Base-by-base conservation (phyloP, 2,888 invertebrate species). In the Bombylius discolor region DNA sequence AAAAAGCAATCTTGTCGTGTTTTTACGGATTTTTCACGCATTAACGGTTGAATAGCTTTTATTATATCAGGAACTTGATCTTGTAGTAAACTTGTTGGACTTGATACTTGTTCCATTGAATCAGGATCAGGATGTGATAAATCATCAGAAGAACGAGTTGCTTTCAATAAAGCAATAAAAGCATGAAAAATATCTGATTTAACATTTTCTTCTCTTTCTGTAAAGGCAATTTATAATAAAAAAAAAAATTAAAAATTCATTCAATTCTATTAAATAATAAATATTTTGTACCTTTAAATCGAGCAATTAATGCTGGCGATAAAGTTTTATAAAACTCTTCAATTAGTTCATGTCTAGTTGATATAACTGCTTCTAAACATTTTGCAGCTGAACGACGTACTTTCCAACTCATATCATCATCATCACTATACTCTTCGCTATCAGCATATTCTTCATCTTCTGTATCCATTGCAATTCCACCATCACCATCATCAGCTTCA, bases 321-420 rank as follows among this genome's bases (percentile, higher is more conserved):
- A 98, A 84, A 44, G 81, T 82, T 65, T 81, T 82, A 70, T 96
- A 96, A 73, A 97, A 89, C 61, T 94, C 91, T 1, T 87, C 79
- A 47, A 98, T 77, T 62, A 96, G 80, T 68, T 98, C 97, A 61
- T 93, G 89, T 55, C 97, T 82, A 0, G 95, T 96, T 3, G 88
- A 81, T 61, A 99, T 91, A 42, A 98, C 85, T 1, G 97, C 93
- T 73, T 98, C 96, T 23, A 99, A 77, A 68, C 98, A 98, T 75
- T 99, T 99, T 0, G 99, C 98, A 6, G 98, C 92, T 1, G 98
- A 90, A 47, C 99, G 82, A 45, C 99, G 80, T 11, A 91, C 91
- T 79, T 98, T 97, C 98, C 99, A 99, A 59, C 95, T 95, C 90
- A 99, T 94, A 70, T 99, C 99, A 70, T 99, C 99, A 72, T 99